A percentile compares a stretch with the other conserved stretches of the same genome.
Evolutionary conservation across 2,113 vertebrate species (phyloP).

Genomic region (Chiloscyllium plagiosum): DNA sequence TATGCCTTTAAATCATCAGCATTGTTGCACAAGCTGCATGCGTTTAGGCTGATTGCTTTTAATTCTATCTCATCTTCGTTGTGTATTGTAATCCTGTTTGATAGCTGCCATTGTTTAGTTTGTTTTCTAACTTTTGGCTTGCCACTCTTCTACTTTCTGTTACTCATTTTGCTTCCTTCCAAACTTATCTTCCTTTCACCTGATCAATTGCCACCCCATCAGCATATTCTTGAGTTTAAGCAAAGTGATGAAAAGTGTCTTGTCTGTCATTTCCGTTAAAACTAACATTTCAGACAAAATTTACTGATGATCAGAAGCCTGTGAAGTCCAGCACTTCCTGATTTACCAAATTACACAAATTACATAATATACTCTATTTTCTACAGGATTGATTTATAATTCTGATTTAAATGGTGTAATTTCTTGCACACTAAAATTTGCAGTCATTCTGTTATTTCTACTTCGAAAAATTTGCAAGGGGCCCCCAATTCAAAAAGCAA

Average conservation of each 20-base stretch:
- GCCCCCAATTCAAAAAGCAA: not conserved
- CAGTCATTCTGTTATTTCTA: not conserved
- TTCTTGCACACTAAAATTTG: not conserved
- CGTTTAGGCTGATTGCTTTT: too few relatives aligned
- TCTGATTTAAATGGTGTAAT: not conserved
- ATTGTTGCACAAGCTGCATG: too few relatives aligned
- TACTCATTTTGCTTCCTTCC: too few relatives aligned
- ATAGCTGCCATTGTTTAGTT: too few relatives aligned
- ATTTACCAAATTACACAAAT: not conserved
- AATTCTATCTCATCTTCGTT: too few relatives aligned
- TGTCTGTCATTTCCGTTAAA: not conserved
- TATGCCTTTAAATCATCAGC: too few relatives aligned
- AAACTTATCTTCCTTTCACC: too few relatives aligned
- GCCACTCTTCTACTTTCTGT: too few relatives aligned
- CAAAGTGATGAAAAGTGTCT: not conserved
- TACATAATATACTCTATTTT: not conserved
- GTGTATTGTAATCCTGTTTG: too few relatives aligned
- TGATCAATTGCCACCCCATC: too few relatives aligned
- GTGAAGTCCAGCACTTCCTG: not conserved
- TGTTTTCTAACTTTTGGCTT: too few relatives aligned
- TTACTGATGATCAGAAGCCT: not conserved
- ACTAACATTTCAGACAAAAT: not conserved
- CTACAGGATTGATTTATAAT: not conserved
- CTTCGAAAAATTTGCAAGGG: not conserved
- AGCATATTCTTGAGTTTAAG: too few relatives aligned